Percentiles rank a stretch among this genome's conserved stretches.
Conservation (phyloP, 2,797 vertebrate genomes). For the Graptemys geographica region DNA sequence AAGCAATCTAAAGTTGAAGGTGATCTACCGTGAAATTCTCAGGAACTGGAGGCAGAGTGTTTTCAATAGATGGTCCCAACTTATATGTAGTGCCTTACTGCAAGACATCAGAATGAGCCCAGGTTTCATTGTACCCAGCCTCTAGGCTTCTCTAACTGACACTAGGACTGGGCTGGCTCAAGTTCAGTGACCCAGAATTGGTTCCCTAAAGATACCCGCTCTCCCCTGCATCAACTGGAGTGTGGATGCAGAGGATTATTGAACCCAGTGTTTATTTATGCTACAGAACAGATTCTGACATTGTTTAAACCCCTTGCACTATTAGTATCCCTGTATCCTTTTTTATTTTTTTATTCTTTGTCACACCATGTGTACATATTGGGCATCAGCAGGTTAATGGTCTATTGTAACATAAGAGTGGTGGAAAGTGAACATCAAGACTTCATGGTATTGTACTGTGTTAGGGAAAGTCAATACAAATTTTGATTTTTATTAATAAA, state of each 20-base stretch:
- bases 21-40: not conserved
- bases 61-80: not conserved
- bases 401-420: not conserved
- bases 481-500: not conserved
- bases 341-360: not conserved
- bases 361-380: not conserved
- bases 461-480: not conserved
- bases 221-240: not conserved
- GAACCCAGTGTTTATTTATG: not conserved
- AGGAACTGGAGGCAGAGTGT: not conserved
- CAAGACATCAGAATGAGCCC: not conserved
- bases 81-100: not conserved
- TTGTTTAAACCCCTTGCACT: not conserved
- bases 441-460: not conserved
- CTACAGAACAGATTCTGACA: not conserved
- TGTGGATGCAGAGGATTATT: not conserved
- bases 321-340: not conserved
- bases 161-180: not conserved
- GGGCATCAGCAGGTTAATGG: not conserved
- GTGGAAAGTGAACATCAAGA: not conserved
- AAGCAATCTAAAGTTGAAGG: not conserved
- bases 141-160: not conserved
- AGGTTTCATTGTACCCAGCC: not conserved
- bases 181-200: not conserved
- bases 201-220: not conserved